phyloP scores from a whole-genome alignment of 2,888 invertebrate genomes.

The Iselma pallidipennis region DNA sequence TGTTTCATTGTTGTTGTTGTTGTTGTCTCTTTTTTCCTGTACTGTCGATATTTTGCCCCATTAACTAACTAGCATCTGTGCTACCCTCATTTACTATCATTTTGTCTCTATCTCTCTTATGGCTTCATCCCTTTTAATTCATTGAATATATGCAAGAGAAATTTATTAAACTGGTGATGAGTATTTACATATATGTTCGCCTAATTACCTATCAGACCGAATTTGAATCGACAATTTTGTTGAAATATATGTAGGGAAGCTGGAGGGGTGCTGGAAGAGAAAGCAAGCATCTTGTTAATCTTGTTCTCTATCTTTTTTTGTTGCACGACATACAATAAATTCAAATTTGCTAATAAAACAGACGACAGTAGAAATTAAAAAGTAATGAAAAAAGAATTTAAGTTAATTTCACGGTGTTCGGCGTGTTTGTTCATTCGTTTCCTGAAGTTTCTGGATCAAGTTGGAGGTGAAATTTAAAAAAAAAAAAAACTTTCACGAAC shows the following conservation, averaged over 20 bases:
- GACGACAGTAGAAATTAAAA: constrained; percentile 1
- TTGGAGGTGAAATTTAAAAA: too few relatives aligned
- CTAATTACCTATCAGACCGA: background rate
- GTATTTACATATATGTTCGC: too few relatives aligned
- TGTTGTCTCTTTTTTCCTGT: background rate
- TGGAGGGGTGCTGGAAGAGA: too few relatives aligned
- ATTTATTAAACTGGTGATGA: too few relatives aligned
- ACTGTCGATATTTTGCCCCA: background rate
- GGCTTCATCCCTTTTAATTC: too few relatives aligned
- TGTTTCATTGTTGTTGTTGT: background rate
- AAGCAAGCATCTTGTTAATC: too few relatives aligned
- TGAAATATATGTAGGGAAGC: too few relatives aligned
- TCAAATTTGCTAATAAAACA: background rate
- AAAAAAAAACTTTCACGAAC: too few relatives aligned
- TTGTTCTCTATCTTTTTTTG: background rate
- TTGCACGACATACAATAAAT: too few relatives aligned
- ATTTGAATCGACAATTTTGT: background rate
- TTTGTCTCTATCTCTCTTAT: background rate
- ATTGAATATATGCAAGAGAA: too few relatives aligned
- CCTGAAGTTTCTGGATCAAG: too few relatives aligned
- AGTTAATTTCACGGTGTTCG: constrained; percentile 1
- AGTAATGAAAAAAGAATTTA: constrained; percentile 5
- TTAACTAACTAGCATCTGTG: background rate
- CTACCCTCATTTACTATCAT: background rate
- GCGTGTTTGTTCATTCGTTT: background rate